A percentile compares a stretch with the other conserved stretches of the same genome.
phyloP scores from a whole-genome alignment of 2,113 vertebrate species.

The Jacana jacana region DNA sequence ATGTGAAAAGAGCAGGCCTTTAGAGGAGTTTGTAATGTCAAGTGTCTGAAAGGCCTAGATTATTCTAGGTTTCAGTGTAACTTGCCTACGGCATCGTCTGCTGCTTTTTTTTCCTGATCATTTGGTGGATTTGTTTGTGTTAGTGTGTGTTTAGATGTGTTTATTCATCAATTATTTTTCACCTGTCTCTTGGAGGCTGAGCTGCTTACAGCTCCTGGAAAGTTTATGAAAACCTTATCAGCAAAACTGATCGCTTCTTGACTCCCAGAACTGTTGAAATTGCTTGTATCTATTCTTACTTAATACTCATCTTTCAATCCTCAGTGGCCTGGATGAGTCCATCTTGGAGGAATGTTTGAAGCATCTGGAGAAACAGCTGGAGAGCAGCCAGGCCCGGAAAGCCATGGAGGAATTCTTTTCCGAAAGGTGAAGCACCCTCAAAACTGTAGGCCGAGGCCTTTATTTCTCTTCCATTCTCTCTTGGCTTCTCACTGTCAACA shows the following conservation, averaged over 20 bases:
- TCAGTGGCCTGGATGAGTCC: slow-evolving; percentile 93
- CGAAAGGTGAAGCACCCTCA: slow-evolving; percentile 80
- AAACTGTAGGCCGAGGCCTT: not conserved
- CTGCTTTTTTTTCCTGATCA: not conserved
- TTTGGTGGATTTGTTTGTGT: not conserved
- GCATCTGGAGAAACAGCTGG: slow-evolving; percentile 94
- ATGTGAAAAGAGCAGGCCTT: not conserved
- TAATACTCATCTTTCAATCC: not conserved
- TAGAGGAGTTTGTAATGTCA: not conserved
- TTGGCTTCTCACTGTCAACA: not conserved
- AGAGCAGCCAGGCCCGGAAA: slow-evolving; percentile 93
- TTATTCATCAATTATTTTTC: not conserved
- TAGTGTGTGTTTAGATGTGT: not conserved
- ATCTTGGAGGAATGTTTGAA: slow-evolving; percentile 96
- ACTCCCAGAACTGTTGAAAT: not conserved
- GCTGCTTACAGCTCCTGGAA: not conserved
- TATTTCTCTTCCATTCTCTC: not conserved
- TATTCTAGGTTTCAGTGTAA: not conserved
- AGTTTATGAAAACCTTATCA: not conserved
- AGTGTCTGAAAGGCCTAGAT: not conserved
- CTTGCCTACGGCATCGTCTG: not conserved
- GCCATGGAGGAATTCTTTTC: slow-evolving; percentile 99
- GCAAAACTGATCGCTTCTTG: not conserved
- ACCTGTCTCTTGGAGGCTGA: not conserved
- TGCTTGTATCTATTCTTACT: not conserved